These are phyloP conservation scores for Lycopodina hypogea DNA, from an alignment of 37 sponge, comb jelly and placozoan species.

Conservation along the genomic window DNA sequence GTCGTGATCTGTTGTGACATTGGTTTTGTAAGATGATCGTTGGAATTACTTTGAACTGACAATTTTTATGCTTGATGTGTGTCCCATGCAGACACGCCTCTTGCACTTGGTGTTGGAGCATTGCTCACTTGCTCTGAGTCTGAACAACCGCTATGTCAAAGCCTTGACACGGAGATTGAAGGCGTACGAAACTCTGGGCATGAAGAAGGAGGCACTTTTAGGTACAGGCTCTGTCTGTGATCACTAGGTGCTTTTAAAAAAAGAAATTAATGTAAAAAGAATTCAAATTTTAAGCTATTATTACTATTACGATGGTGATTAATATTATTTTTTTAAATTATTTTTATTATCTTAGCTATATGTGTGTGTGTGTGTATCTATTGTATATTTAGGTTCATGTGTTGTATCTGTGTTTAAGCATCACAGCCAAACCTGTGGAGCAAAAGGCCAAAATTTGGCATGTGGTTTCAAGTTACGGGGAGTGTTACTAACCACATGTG, in stretches of 20 bases:
- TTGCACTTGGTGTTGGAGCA: slow-evolving; percentile 14
- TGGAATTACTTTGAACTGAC: too few species aligned
- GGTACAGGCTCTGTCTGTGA: slow-evolving; percentile 15
- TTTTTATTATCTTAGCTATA: too few species aligned
- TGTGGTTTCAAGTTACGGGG: too few species aligned
- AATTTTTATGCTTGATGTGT: not conserved
- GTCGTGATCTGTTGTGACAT: not conserved
- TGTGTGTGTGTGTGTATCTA: too few species aligned
- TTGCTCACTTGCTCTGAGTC: slow-evolving; percentile 39
- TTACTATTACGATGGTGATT: too few species aligned
- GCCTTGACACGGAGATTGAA: slow-evolving; percentile 45
- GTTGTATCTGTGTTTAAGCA: too few species aligned
- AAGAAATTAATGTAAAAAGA: not conserved
- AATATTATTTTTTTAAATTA: too few species aligned
- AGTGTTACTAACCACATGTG: too few species aligned
- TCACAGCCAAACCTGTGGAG: too few species aligned
- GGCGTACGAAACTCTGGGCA: slow-evolving; percentile 39
- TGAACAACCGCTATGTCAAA: slow-evolving; percentile 60
- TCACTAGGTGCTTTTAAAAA: not conserved
- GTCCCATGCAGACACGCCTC: slow-evolving; percentile 4
- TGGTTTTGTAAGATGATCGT: too few species aligned
- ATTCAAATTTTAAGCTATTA: not conserved
- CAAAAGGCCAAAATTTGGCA: too few species aligned
- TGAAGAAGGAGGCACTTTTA: slow-evolving; percentile 43
- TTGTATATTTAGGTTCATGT: too few species aligned